Conservation (phyloP, 2,797 vertebrate genomes). For the Tachyglossus aculeatus region DNA sequence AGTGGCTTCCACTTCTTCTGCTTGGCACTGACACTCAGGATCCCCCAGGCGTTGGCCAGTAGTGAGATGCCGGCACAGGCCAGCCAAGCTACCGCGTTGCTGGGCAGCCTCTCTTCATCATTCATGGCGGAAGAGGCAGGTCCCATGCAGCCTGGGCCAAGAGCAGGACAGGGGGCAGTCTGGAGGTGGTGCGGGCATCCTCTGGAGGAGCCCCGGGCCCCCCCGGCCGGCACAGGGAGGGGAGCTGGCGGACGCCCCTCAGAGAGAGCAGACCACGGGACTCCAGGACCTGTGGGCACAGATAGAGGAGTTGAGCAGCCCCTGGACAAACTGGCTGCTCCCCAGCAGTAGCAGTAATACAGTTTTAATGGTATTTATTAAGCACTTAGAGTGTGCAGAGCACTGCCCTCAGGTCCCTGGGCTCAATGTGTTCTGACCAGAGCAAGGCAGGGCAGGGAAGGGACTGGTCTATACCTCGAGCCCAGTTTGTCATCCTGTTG, state of each 20-base stretch:
- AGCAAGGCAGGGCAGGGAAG: too few species aligned
- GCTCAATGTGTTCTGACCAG: too few species aligned
- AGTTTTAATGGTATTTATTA: too few species aligned
- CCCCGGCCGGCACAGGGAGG: background rate
- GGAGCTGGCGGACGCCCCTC: background rate
- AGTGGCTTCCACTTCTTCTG: constrained; percentile 96
- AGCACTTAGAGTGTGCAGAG: too few species aligned
- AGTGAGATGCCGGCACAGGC: constrained; percentile 89
- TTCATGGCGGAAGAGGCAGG: constrained; percentile 78
- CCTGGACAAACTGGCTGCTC: too few species aligned
- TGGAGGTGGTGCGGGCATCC: constrained; percentile 21
- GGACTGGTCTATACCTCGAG: fast-evolving
- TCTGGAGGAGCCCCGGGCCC: background rate
- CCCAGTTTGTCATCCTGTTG: too few species aligned
- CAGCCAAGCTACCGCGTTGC: constrained; percentile 91
- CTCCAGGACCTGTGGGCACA: background rate
- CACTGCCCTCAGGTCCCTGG: too few species aligned
- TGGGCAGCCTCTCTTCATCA: constrained; percentile 84
- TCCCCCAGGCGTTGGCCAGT: constrained; percentile 92
- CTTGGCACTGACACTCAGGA: constrained; percentile 92
- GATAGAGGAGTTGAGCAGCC: background rate
- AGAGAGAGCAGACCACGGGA: background rate
- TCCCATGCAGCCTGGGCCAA: background rate
- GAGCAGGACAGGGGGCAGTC: background rate
- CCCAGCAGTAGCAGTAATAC: background rate